Conservation (phyloP, 1,140 invertebrate genomes). For the Bombus huntii region DNA sequence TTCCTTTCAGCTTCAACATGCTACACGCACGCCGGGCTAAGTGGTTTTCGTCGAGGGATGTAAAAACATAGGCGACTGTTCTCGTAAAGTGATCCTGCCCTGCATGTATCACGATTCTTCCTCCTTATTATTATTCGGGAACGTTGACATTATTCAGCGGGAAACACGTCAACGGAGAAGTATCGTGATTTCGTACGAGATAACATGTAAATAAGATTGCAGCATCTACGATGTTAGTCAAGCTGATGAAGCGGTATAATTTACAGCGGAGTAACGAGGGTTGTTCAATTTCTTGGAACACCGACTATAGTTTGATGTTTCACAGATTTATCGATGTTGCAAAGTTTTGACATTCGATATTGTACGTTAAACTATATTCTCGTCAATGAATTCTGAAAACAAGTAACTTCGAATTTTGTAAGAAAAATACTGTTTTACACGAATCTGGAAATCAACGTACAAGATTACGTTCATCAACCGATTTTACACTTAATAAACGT, state of each 20-base stretch:
- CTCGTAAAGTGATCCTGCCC: too few species aligned
- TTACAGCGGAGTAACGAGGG: neutral
- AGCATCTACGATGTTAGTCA: neutral
- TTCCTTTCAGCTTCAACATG: slow-evolving; percentile 12
- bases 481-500: too few species aligned
- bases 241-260: neutral
- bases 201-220: neutral
- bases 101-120: neutral
- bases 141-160: neutral
- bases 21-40: neutral
- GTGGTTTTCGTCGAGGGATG: neutral
- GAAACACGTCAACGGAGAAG: neutral
- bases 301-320: neutral
- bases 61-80: neutral
- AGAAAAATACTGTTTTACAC: neutral
- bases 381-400: neutral
- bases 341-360: neutral
- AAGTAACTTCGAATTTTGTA: neutral
- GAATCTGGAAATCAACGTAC: neutral
- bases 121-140: neutral
- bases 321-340: neutral
- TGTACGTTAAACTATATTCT: neutral
- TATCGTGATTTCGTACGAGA: neutral
- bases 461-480: too few species aligned
- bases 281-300: neutral